phyloP scores from a whole-genome alignment of 2,113 vertebrate genomes.

The Rhinichthys klamathensis region DNA sequence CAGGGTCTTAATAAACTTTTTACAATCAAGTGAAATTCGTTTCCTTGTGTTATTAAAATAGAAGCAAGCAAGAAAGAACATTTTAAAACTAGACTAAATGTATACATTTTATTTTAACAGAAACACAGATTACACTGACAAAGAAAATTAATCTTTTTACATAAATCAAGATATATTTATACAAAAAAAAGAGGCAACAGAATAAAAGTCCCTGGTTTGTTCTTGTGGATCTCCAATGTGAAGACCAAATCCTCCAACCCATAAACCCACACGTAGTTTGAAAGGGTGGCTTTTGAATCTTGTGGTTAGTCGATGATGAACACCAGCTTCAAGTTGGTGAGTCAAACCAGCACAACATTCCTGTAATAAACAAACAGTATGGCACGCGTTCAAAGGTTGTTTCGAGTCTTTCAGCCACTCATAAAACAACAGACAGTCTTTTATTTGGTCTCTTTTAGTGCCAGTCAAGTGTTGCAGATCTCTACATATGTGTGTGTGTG shows the following conservation, averaged over 20 bases:
- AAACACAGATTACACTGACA: constrained; percentile 70
- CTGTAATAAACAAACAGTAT: constrained; percentile 3
- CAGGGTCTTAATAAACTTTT: no score
- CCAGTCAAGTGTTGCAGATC: constrained; percentile 26
- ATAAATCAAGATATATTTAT: constrained; percentile 61
- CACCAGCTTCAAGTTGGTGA: constrained; percentile 10
- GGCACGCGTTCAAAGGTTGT: not conserved
- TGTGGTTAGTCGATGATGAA: constrained; percentile 23
- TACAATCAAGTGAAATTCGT: no score
- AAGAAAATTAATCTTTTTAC: constrained; percentile 58
- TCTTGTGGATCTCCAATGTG: constrained; percentile 74
- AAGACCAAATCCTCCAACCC: constrained; percentile 64
- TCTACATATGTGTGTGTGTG: not conserved
- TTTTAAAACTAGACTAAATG: constrained; percentile 29
- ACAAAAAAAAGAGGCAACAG: constrained; percentile 55
- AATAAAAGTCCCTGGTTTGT: constrained; percentile 47
- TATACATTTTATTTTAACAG: constrained; percentile 74
- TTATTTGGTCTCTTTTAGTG: constrained; percentile 42
- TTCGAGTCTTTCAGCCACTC: not conserved
- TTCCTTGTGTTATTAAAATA: constrained; percentile 8
- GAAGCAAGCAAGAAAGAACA: not conserved
- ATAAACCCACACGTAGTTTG: constrained; percentile 39
- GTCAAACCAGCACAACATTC: constrained; percentile 32
- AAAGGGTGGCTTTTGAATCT: constrained; percentile 51
- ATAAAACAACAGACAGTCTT: not conserved